Evolutionary conservation across 2,113 vertebrate species (phyloP).

Genomic region (Trachemys scripta): DNA sequence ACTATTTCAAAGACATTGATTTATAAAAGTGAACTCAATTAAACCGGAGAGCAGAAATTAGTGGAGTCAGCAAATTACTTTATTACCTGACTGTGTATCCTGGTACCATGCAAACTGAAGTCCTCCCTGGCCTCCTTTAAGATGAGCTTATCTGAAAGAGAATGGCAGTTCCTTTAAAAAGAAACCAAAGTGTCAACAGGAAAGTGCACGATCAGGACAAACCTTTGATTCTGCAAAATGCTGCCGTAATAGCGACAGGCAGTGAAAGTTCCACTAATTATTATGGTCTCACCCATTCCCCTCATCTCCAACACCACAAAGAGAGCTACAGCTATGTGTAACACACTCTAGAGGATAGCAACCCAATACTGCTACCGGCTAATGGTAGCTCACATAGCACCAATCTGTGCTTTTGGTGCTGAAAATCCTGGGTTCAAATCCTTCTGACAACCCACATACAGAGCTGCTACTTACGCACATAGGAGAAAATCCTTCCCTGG

Average conservation of each 20-base stretch:
- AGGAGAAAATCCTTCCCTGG: neutral
- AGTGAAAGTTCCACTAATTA: neutral
- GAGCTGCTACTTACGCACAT: neutral
- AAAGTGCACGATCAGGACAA: accelerated
- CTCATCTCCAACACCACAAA: neutral
- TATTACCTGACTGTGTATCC: neutral
- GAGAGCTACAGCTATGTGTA: neutral
- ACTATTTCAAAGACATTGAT: neutral
- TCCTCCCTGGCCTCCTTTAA: neutral
- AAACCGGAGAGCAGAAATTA: neutral
- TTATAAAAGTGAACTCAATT: neutral
- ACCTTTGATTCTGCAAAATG: neutral
- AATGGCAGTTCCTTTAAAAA: neutral
- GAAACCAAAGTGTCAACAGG: neutral
- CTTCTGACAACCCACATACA: neutral
- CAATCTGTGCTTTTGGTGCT: too few species aligned
- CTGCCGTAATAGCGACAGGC: neutral
- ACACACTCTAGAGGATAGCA: neutral
- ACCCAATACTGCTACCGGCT: neutral
- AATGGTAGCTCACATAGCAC: neutral
- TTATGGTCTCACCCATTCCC: neutral
- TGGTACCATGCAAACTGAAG: neutral
- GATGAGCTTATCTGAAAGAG: neutral
- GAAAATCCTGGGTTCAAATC: neutral
- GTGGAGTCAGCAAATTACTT: neutral